Conservation (phyloP, 2,113 vertebrate genomes). For the Merops nubicus region DNA sequence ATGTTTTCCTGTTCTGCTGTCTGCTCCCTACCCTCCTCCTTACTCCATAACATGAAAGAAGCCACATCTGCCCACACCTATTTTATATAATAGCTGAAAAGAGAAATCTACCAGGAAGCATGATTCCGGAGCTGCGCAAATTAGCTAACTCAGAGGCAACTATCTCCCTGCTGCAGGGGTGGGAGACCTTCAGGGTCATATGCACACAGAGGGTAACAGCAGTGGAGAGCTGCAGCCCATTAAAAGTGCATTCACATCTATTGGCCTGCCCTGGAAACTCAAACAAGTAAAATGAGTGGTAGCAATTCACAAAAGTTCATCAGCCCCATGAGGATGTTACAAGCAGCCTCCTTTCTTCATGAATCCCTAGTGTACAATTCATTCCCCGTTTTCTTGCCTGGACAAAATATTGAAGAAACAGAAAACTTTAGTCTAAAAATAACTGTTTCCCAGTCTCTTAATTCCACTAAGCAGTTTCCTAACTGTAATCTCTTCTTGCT, state of each 20-base stretch:
- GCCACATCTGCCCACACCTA: not conserved
- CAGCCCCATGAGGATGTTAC: not conserved
- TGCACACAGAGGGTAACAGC: not conserved
- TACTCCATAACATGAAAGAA: not conserved
- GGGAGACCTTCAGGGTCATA: not conserved
- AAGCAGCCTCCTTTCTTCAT: not conserved
- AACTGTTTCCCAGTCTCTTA: not conserved
- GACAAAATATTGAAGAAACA: constrained; percentile 1
- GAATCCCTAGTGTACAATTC: not conserved
- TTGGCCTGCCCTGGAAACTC: not conserved
- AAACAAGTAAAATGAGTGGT: not conserved
- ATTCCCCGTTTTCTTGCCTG: not conserved
- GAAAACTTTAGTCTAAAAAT: constrained; percentile 31
- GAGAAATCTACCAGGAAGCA: not conserved
- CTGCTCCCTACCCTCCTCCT: not conserved
- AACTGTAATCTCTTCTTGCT: not conserved
- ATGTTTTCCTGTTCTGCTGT: not conserved
- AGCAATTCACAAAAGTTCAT: constrained; percentile 5
- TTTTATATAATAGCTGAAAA: not conserved
- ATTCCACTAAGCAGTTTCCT: not conserved
- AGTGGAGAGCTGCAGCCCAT: not conserved
- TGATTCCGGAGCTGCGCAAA: not conserved
- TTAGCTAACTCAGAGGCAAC: not conserved
- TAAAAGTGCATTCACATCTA: constrained; percentile 3
- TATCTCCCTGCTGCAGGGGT: fast-evolving